Base-by-base conservation (phyloP, 2,888 invertebrate species). In the Campaea margaritaria region DNA sequence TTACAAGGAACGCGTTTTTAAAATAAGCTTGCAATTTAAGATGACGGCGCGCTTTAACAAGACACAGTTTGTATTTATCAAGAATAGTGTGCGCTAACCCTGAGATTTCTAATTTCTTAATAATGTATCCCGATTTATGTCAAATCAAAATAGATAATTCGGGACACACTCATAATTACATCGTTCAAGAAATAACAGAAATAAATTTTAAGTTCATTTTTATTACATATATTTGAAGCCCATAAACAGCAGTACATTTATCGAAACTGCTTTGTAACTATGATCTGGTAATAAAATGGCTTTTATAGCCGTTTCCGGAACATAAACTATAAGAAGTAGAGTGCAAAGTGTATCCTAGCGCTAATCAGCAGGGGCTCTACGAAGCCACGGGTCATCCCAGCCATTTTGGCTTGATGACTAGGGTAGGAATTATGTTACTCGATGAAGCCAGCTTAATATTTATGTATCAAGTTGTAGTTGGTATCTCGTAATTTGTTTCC, bases 331-430 rank as follows among this genome's bases (percentile, higher is more conserved):
- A 39, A 51, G 55, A 47, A 50, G 55, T 61, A 10, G 50, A 50
- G 47, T 46, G 28, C 27, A 46, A 27, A 12, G 28, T 16, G 44
- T 42, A 16, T 14, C 9, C 31, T 39, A 28, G 39, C 54, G 50
- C 48, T 54, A 61, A 61, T 48, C 66, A 61, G 63, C 61, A 36
- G 65, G 66, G 61, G 53, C 21, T 41, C 47, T 41, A 44, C 42
- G 47, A 45, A 55, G 38, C 64, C 56, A 48, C 62, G 48, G 67
- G 67, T 55, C 39, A 55, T 57, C 64, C 39, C 42, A 49, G 15
- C 47, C 31, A 43, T 60, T 55, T 39, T 47, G 45, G n/a, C 49
- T 49, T 46, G 27, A 53, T 49, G 39, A 21, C 14, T 15, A 14
- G 47, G 47, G 48, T 31, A 44, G 38, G 31, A 28, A 47, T 34